Percentiles rank a stretch among this genome's conserved stretches.
Conservation (phyloP, 2,113 vertebrate genomes). For the Mobula hypostoma region DNA sequence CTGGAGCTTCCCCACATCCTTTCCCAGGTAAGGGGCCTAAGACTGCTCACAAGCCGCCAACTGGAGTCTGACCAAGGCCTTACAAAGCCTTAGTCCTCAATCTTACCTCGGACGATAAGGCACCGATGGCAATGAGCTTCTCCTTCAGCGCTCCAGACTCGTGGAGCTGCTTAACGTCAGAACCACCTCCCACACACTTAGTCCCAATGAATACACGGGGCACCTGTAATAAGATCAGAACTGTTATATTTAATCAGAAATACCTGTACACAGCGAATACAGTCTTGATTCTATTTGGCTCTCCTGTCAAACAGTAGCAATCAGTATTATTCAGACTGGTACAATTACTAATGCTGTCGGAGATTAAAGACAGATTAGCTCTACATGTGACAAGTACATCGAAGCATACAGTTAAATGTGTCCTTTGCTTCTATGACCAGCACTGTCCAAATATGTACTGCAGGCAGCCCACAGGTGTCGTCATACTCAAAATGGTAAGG, state of each 20-base stretch:
- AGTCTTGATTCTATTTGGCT: neutral
- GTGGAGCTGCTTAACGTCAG: conserved; percentile 54
- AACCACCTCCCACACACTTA: conserved; percentile 66
- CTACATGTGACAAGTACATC: too few species aligned
- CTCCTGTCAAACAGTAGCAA: neutral
- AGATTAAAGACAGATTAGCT: too few species aligned
- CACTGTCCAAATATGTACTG: too few species aligned
- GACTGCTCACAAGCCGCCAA: too few species aligned
- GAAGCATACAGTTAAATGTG: too few species aligned
- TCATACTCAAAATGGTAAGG: too few species aligned
- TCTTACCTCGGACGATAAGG: conserved; percentile 43
- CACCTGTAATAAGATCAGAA: conserved; percentile 53
- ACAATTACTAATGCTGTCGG: neutral
- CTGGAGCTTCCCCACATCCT: too few species aligned
- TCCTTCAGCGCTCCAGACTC: conserved; percentile 51
- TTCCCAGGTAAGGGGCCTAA: too few species aligned
- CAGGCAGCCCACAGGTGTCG: too few species aligned
- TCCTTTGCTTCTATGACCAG: too few species aligned
- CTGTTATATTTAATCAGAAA: neutral
- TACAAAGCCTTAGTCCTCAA: neutral
- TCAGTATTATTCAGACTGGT: neutral
- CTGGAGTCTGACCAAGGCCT: too few species aligned
- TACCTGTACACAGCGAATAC: neutral
- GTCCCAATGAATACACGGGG: conserved; percentile 72
- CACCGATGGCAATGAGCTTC: conserved; percentile 57